These are phyloP conservation scores for Limnephilus auricula DNA, from an alignment of 2,888 invertebrate genomes.

Conservation along the genomic window DNA sequence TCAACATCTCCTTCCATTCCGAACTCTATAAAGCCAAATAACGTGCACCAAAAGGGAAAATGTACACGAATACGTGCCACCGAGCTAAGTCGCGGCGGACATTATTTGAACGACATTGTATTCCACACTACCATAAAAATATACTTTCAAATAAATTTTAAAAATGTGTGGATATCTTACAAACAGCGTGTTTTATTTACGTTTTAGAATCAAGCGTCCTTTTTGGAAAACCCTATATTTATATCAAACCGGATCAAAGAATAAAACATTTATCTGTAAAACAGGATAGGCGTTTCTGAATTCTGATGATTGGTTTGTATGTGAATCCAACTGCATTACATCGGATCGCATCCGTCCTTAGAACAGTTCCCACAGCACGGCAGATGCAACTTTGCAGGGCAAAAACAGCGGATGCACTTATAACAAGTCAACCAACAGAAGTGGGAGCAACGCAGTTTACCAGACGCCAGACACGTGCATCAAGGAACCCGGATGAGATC, in stretches of 20 bases:
- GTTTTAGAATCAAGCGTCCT: too few relatives aligned
- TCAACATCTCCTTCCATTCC: too few relatives aligned
- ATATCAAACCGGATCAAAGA: background rate
- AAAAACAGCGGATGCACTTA: constrained; percentile 14
- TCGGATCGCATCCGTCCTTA: background rate
- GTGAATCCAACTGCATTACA: background rate
- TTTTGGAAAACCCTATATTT: too few relatives aligned
- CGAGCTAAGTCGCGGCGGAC: too few relatives aligned
- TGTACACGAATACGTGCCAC: too few relatives aligned
- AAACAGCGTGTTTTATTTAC: too few relatives aligned
- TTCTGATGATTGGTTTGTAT: background rate
- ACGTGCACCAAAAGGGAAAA: too few relatives aligned
- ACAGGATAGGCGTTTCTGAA: background rate
- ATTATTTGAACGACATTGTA: too few relatives aligned
- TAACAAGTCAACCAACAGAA: background rate
- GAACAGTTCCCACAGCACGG: background rate
- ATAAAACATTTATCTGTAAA: background rate
- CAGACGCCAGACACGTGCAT: constrained; percentile 15
- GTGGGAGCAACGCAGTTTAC: background rate
- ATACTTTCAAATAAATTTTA: too few relatives aligned
- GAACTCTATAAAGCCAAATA: too few relatives aligned
- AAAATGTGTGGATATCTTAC: too few relatives aligned
- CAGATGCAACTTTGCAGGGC: background rate
- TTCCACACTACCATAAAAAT: too few relatives aligned
- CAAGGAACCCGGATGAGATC: constrained; percentile 9